Percentiles rank a stretch among this genome's conserved stretches.
phyloP scores from a whole-genome alignment of 2,888 invertebrate genomes.

The Caenorhabditis afra region DNA sequence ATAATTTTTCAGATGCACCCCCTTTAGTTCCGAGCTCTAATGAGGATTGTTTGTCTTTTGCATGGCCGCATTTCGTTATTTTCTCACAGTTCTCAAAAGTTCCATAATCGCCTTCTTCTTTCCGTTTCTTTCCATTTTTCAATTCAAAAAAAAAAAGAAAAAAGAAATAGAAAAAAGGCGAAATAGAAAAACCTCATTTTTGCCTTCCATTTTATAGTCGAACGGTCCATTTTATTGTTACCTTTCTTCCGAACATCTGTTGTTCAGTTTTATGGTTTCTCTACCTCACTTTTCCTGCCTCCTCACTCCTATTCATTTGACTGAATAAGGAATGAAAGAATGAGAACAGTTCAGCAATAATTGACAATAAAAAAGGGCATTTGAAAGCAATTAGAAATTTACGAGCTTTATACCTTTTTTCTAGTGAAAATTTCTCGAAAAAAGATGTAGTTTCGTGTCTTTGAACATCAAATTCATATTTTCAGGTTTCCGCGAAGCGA shows the following conservation, averaged over 20 bases:
- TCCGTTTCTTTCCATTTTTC: background rate
- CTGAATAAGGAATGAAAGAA: too few relatives aligned
- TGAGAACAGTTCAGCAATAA: too few relatives aligned
- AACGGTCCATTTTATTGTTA: background rate
- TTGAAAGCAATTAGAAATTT: too few relatives aligned
- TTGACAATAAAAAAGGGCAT: too few relatives aligned
- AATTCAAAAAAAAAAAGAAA: background rate
- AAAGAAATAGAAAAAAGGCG: too few relatives aligned
- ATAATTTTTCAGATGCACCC: too few relatives aligned
- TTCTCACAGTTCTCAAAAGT: slow-evolving; percentile 55
- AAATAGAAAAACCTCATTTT: background rate
- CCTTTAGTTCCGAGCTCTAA: background rate
- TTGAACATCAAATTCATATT: too few relatives aligned
- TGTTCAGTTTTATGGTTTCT: background rate
- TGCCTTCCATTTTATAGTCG: slow-evolving; percentile 2
- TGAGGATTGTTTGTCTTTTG: slow-evolving; percentile 25
- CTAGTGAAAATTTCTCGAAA: too few relatives aligned
- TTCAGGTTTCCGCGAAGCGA: too few relatives aligned
- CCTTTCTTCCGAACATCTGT: background rate
- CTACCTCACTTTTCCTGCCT: background rate
- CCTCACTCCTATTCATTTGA: too few relatives aligned
- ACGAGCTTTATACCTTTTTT: too few relatives aligned
- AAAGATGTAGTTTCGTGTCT: too few relatives aligned
- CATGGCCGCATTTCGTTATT: slow-evolving; percentile 17
- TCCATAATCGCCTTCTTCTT: slow-evolving; percentile 24